These are phyloP conservation scores for Meandrina meandrites DNA, from an alignment of 92 coral and sea anemone genomes.

Conservation along the genomic window DNA sequence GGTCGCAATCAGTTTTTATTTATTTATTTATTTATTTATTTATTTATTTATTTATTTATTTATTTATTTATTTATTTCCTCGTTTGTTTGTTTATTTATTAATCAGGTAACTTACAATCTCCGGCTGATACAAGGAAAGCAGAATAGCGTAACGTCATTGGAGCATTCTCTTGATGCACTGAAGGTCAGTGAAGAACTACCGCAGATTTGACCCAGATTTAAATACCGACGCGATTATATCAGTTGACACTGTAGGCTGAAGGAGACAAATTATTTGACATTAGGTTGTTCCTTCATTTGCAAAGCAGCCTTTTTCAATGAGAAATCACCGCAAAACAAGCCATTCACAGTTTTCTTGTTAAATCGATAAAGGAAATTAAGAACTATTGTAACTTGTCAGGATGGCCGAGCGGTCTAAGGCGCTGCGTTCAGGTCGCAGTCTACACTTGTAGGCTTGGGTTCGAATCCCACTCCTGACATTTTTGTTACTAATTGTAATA, in stretches of 20 bases:
- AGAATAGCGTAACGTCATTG: slow-evolving; percentile 27
- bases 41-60: no score
- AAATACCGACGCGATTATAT: no score
- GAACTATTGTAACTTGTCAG: background rate
- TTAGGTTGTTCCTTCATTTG: background rate
- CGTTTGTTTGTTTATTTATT: background rate
- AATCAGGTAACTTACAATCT: slow-evolving; percentile 67
- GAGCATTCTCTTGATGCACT: slow-evolving; percentile 71
- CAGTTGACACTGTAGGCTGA: background rate
- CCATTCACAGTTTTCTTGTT: background rate
- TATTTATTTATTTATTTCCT: no score
- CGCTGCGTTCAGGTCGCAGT: slow-evolving; percentile 99
- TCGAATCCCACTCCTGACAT: slow-evolving; percentile 97
- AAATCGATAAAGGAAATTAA: no score
- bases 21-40: no score
- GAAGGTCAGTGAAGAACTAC: slow-evolving; percentile 43
- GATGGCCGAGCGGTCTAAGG: slow-evolving; percentile 81
- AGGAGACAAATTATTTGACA: background rate
- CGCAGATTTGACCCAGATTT: no score
- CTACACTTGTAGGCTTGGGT: slow-evolving; percentile 96
- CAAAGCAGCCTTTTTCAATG: background rate
- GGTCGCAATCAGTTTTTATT: no score
- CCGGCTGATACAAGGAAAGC: slow-evolving; percentile 70
- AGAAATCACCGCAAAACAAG: background rate
- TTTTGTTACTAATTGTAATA: background rate